These are phyloP conservation scores for Mirounga angustirostris DNA, from an alignment of 2,113 vertebrate genomes.

Conservation along the genomic window DNA sequence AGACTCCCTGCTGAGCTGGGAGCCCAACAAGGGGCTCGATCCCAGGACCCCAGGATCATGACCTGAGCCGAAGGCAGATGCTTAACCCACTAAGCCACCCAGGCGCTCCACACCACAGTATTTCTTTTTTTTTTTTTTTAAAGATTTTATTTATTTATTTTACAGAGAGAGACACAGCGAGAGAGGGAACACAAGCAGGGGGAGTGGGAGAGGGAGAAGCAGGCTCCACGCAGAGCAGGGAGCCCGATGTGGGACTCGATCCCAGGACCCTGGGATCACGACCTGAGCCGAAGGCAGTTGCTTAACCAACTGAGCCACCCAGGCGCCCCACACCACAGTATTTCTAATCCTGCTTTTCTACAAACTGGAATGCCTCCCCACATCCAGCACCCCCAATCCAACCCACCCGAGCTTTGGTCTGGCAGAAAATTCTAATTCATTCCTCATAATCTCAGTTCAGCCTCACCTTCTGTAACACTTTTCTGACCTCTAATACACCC, in stretches of 20 bases:
- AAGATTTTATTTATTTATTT: no score
- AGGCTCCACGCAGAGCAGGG: no score
- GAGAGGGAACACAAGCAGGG: no score
- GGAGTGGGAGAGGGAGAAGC: no score
- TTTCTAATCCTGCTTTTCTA: not conserved
- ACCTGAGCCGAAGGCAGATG: not conserved
- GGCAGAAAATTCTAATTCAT: not conserved
- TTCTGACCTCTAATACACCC: not conserved
- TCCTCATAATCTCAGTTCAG: constrained; percentile 34
- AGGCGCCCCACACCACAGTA: accelerated
- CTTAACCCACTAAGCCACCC: not conserved
- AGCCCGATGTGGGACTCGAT: not conserved
- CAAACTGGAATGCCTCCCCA: not conserved
- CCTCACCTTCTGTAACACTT: not conserved
- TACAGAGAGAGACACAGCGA: no score
- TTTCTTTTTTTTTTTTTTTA: not conserved
- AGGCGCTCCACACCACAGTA: not conserved
- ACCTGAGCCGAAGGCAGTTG: not conserved
- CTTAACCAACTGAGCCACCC: not conserved
- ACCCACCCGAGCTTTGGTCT: not conserved
- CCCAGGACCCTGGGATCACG: not conserved
- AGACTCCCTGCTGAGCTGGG: not conserved
- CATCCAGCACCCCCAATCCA: not conserved
- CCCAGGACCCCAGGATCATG: not conserved
- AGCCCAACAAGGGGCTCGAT: not conserved